Evolutionary conservation across 37 sponge, comb jelly and placozoan species (phyloP), one percentile per base, ranked within the genome.

Genomic region (Beroe ovata): DNA sequence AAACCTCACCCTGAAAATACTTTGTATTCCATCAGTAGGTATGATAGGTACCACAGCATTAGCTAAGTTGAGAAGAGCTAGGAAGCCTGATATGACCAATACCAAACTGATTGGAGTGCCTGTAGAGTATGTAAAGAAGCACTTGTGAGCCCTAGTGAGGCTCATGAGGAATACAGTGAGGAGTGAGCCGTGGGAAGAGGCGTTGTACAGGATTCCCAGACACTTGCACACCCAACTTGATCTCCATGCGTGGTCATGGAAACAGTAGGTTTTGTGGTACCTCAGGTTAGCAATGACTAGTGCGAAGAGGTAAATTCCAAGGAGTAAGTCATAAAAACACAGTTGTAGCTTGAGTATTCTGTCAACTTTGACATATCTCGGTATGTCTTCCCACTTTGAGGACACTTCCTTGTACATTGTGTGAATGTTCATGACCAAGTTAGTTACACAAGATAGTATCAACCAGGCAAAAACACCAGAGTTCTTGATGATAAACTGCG

Each of bases 321-420:
- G 29, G 20, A 2, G 16, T 4, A 11, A 11, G 34, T 71, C 71
- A 8, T 35, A 34, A 38, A 34, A 32, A 30, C 29, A 3, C 8
- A 71, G 29, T 4, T 36, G 38, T 35, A 71, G 38, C 16, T 28
- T 28, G 11, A 71, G 34, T 1, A 36, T 35, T 71, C 71, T 29
- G 38, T 71, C 71, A 16, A 71, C 38, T 71, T 71, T 71, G 34
- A n/a, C n/a, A n/a, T n/a, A n/a, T n/a, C n/a, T n/a, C n/a, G n/a
- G n/a, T n/a, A n/a, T n/a, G n/a, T n/a, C n/a, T n/a, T n/a, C n/a
- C n/a, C n/a, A n/a, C n/a, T n/a, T n/a, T n/a, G n/a, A n/a, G n/a
- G n/a, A n/a, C n/a, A n/a, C n/a, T n/a, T n/a, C n/a, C n/a, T n/a
- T n/a, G n/a, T n/a, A n/a, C n/a, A n/a, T n/a, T n/a, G n/a, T n/a